Base-by-base conservation (phyloP, 2,113 vertebrate species). In the Oncorhynchus masou region DNA sequence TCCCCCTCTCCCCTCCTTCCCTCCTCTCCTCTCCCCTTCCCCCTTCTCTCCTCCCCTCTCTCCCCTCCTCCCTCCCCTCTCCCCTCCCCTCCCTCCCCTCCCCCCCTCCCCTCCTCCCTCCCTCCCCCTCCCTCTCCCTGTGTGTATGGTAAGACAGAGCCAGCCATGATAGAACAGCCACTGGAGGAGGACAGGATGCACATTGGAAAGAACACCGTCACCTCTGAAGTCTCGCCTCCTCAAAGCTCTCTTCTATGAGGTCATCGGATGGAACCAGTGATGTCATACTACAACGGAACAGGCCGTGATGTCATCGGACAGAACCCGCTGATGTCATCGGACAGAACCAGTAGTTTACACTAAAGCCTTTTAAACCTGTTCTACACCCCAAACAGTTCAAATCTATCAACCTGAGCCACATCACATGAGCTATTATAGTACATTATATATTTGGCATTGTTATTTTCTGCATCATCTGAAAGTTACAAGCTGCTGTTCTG, bases 191-290 rank as follows among this genome's bases (percentile, higher is more conserved):
- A 90, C n/a, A 95, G 84, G 75, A 84, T 94, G 68, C 95, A 96
- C 83, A 94, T 83, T 64, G 97, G 97, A 4, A 98, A 95, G 84
- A 99, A 99, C 79, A 98, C 96, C 0, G 95, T 99, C 78, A 98
- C 96, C 0, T 99, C 97, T 0, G 97, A 98, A 98, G 88, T 95
- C 96, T 1, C 94, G 97, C 57, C 92, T 95, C 59, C 83, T 99
- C 80, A 97, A 95, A 89, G 95, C 95, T 0, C 91, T 99, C 73
- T 94, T 98, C 92, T 96, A 96, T 75, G 94, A 96, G 74, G 96
- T 99, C 75, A 94, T 90, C 29, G 95, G 95, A 27, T 98, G 96
- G 96, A 94, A 93, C 87, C 81, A 87, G 1, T 97, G 93, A 90
- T 27, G 24, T 73, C 19, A 20, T 45, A 70, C 27, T 31, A 34